Evolutionary conservation across 2,888 invertebrate species (phyloP).

Genomic region (Drosophila mulleri): DNA sequence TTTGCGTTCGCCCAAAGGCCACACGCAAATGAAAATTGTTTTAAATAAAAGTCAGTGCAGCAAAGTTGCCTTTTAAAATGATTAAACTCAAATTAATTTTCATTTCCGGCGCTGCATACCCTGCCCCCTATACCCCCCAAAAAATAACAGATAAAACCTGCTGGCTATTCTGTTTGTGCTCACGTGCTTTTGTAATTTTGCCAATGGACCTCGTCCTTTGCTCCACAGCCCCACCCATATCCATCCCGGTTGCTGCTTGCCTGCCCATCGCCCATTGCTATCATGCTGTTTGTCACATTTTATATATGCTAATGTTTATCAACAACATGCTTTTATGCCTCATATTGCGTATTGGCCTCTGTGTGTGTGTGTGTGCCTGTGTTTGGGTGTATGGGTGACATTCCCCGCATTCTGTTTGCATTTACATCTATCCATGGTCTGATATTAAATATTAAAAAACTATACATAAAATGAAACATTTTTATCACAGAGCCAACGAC

Average conservation of each 20-base stretch:
- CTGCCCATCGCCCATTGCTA: constrained; percentile 25
- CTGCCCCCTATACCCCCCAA: background rate
- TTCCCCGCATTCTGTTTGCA: constrained; percentile 38
- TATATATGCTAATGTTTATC: constrained; percentile 78
- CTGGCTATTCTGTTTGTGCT: constrained; percentile 20
- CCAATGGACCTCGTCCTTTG: constrained; percentile 39
- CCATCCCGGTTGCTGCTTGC: background rate
- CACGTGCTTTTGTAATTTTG: constrained; percentile 35
- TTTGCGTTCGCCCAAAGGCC: constrained; percentile 48
- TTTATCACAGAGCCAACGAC: constrained; percentile 66
- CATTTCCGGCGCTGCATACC: constrained; percentile 33
- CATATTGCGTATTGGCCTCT: constrained; percentile 33
- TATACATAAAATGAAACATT: constrained; percentile 77
- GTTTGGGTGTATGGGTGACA: constrained; percentile 7
- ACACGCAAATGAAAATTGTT: constrained; percentile 67
- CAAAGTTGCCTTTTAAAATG: constrained; percentile 76
- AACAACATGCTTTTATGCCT: constrained; percentile 69
- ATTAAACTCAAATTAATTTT: constrained; percentile 78
- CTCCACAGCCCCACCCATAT: background rate
- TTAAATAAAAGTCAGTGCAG: constrained; percentile 73
- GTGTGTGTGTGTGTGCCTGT: background rate
- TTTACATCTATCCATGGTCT: constrained; percentile 55
- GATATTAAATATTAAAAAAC: constrained; percentile 80
- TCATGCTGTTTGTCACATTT: constrained; percentile 74
- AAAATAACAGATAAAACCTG: background rate